These are phyloP conservation scores for Drosophila testacea DNA, from an alignment of 2,888 invertebrate species.

Conservation along the genomic window DNA sequence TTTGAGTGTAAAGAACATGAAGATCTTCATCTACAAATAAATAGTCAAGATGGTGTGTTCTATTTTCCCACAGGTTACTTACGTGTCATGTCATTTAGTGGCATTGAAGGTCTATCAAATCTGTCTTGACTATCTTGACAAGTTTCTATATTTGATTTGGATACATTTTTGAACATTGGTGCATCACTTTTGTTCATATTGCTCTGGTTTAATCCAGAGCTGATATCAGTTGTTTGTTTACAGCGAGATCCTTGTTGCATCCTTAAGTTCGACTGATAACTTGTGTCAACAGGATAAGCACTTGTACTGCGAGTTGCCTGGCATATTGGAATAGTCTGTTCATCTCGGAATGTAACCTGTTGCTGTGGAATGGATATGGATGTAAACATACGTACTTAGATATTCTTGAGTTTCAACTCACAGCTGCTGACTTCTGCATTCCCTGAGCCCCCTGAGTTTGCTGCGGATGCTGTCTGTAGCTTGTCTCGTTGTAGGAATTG, in stretches of 20 bases:
- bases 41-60: background rate
- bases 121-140: background rate
- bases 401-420: background rate
- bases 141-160: background rate
- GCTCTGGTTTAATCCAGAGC: background rate
- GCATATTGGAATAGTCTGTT: background rate
- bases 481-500: conserved; percentile 19
- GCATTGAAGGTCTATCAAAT: background rate
- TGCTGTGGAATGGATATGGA: background rate
- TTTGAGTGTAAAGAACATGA: conserved; percentile 30
- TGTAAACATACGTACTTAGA: background rate
- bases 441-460: background rate
- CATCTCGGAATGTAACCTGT: conserved; percentile 24
- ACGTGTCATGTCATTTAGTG: conserved; percentile 31
- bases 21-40: conserved; percentile 47
- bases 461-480: conserved; percentile 21
- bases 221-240: background rate
- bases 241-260: background rate
- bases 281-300: background rate
- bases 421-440: background rate
- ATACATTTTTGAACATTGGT: background rate
- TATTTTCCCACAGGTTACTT: conserved; percentile 1
- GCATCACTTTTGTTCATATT: background rate
- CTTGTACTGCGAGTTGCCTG: background rate
- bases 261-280: background rate